Percentiles rank a stretch among this genome's conserved stretches.
These are phyloP conservation scores for Amblyornis subalaris DNA, from an alignment of 2,113 vertebrate genomes.

Conservation along the genomic window DNA sequence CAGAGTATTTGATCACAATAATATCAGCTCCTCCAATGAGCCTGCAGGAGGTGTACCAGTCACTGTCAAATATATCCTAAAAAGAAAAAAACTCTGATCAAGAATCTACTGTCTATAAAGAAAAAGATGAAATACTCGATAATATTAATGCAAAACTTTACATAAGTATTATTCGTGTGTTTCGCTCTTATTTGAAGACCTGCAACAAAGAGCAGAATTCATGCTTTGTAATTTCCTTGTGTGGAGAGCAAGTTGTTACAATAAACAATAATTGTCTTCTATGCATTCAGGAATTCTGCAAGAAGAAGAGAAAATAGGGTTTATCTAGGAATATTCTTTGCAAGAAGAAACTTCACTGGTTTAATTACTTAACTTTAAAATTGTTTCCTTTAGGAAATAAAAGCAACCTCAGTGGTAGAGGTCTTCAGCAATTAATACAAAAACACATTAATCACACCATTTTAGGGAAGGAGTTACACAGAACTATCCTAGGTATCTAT, in stretches of 20 bases:
- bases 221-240: neutral
- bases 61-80: slow-evolving; percentile 91
- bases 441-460: neutral
- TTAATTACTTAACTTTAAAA: neutral
- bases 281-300: neutral
- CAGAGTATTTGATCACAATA: slow-evolving; percentile 93
- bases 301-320: neutral
- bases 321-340: neutral
- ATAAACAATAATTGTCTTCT: neutral
- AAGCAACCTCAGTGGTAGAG: neutral
- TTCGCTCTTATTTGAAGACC: neutral
- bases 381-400: neutral
- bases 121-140: neutral
- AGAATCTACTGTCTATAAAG: neutral
- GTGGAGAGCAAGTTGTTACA: neutral
- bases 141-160: neutral
- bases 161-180: neutral
- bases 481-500: neutral
- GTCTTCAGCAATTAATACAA: neutral
- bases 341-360: neutral
- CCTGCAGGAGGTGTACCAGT: slow-evolving; percentile 87
- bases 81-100: slow-evolving; percentile 10
- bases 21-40: slow-evolving; percentile 90
- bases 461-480: neutral
- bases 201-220: neutral